These are phyloP conservation scores for Nomada ferruginata DNA, from an alignment of 2,888 invertebrate genomes.

Conservation along the genomic window DNA sequence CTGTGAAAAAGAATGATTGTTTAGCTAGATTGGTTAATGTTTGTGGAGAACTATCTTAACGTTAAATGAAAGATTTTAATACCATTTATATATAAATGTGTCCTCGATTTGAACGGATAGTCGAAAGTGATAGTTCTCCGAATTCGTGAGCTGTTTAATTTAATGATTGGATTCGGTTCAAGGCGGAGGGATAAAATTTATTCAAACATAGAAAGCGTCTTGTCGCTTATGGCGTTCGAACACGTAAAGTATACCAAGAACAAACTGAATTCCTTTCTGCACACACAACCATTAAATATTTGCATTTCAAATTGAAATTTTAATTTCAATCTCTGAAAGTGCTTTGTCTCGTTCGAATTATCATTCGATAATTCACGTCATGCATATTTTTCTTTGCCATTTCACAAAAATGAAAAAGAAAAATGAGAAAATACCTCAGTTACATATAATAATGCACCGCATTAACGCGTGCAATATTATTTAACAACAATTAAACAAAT, in stretches of 20 bases:
- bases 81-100: too few relatives aligned
- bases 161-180: not conserved
- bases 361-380: not conserved
- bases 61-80: too few relatives aligned
- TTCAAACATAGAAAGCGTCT: slow-evolving; percentile 5
- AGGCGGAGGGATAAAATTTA: slow-evolving; percentile 10
- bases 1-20: too few relatives aligned
- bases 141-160: not conserved
- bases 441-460: too few relatives aligned
- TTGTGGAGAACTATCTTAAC: too few relatives aligned
- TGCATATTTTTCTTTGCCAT: too few relatives aligned
- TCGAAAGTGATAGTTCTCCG: not conserved
- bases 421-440: too few relatives aligned
- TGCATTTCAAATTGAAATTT: slow-evolving; percentile 17
- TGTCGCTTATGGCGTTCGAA: slow-evolving; percentile 15
- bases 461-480: too few relatives aligned
- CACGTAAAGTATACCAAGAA: slow-evolving; percentile 3
- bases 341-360: not conserved
- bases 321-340: not conserved
- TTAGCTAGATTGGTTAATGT: too few relatives aligned
- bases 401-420: too few relatives aligned
- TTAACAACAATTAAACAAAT: too few relatives aligned
- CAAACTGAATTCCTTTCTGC: not conserved
- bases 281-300: not conserved
- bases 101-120: not conserved